Percentiles rank a stretch among this genome's conserved stretches.
Conservation (phyloP, 92 coral and sea anemone species). For the Hydrozoanthus gracilis region DNA sequence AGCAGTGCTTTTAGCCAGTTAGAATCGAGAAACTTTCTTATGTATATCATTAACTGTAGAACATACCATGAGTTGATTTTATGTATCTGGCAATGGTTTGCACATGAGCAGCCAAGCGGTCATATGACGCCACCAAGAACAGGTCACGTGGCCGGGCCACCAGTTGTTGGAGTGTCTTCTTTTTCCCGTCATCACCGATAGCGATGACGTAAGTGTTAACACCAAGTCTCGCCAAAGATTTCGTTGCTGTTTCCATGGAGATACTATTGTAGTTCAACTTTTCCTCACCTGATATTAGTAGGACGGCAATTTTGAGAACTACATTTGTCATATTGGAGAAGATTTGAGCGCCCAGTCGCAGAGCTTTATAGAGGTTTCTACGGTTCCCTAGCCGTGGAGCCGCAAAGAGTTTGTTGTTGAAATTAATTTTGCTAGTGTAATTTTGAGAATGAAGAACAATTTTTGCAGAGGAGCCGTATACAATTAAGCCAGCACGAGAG, state of each 20-base stretch:
- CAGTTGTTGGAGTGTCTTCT: conserved; percentile 40
- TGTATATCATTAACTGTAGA: too few relatives aligned
- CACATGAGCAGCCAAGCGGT: conserved; percentile 50
- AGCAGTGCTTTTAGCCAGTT: too few relatives aligned
- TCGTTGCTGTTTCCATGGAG: conserved; percentile 27
- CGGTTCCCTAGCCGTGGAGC: conserved; percentile 2
- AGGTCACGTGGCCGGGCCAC: conserved; percentile 61
- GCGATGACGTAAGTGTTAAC: conserved; percentile 24
- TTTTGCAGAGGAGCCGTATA: conserved; percentile 29
- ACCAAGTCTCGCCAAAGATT: conserved; percentile 12
- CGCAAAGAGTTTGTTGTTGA: neutral
- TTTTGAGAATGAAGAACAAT: neutral
- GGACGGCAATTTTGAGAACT: neutral
- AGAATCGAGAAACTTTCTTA: too few relatives aligned
- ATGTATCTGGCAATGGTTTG: conserved; percentile 59
- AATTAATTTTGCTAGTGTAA: conserved; percentile 2
- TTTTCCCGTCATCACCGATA: neutral
- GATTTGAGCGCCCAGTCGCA: neutral
- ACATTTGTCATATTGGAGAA: conserved; percentile 16
- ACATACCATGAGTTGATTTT: conserved; percentile 32
- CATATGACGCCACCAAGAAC: conserved; percentile 66
- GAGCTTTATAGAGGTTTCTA: neutral
- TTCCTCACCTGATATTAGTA: conserved; percentile 21
- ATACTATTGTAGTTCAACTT: neutral
- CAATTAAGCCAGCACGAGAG: conserved; percentile 55